phyloP scores from a whole-genome alignment of 2,888 invertebrate species.

The Nephrotoma appendiculata region DNA sequence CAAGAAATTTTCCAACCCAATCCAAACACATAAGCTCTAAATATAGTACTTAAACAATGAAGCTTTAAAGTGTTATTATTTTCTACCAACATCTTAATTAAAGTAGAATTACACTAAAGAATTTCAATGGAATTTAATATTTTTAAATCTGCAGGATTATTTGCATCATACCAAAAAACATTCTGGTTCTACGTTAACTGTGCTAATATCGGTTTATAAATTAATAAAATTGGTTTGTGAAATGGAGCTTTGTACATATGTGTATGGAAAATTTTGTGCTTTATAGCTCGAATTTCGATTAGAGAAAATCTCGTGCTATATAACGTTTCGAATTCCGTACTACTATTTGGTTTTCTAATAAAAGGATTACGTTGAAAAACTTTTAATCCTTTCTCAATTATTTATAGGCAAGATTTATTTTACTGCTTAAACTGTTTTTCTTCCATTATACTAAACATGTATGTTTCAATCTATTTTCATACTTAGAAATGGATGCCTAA shows the following conservation, averaged over 20 bases:
- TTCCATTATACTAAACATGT: not conserved
- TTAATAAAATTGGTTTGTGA: not conserved
- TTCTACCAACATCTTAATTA: not conserved
- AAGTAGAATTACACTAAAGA: not conserved
- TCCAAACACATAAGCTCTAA: not conserved
- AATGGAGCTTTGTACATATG: not conserved
- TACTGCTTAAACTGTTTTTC: not conserved
- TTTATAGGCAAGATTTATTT: not conserved
- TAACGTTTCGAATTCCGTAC: not conserved
- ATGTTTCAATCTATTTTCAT: too few relatives aligned
- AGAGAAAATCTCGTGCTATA: not conserved
- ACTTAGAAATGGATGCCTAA: too few relatives aligned
- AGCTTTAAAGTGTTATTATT: not conserved
- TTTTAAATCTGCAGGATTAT: not conserved
- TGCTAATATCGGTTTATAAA: not conserved
- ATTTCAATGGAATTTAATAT: not conserved
- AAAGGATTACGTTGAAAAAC: not conserved
- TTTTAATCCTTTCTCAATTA: not conserved
- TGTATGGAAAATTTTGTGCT: not conserved
- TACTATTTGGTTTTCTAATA: not conserved
- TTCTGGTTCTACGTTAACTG: not conserved
- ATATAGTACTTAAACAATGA: not conserved
- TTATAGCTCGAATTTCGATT: not conserved
- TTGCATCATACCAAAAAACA: not conserved
- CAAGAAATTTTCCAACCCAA: not conserved